Conservation (phyloP, 2,888 invertebrate species). For the Pandemis cinnamomeana region DNA sequence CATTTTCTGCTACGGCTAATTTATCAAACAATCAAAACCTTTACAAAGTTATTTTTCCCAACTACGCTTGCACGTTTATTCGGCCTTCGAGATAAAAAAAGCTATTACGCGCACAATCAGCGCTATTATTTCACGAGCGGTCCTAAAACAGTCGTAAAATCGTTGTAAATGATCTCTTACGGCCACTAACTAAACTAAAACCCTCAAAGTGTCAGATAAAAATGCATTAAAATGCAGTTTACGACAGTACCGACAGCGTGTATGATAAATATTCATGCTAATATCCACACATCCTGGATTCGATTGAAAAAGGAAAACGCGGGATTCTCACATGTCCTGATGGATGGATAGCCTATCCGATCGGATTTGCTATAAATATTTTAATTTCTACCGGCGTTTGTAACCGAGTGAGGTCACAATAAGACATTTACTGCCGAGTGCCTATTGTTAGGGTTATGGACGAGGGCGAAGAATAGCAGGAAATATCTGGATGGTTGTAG, state of each 20-base stretch:
- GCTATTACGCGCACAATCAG: conserved; percentile 17
- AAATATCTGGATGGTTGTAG: conserved; percentile 9
- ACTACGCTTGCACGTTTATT: conserved; percentile 5
- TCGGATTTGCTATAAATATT: conserved; percentile 41
- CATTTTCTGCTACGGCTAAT: not conserved
- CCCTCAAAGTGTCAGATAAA: conserved; percentile 66
- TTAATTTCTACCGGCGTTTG: conserved; percentile 34
- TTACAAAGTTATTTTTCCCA: conserved; percentile 2
- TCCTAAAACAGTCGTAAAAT: conserved; percentile 30
- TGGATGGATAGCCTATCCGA: conserved; percentile 37
- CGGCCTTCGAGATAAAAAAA: conserved; percentile 24
- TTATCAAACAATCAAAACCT: not conserved
- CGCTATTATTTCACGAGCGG: conserved; percentile 35
- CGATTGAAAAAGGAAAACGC: conserved; percentile 61
- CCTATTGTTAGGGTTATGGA: conserved; percentile 35
- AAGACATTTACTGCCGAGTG: conserved; percentile 21
- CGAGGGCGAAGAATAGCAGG: conserved; percentile 36
- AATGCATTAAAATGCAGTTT: conserved; percentile 79
- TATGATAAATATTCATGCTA: conserved; percentile 81
- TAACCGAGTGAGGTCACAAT: conserved; percentile 36
- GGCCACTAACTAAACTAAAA: conserved; percentile 39
- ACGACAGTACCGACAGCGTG: conserved; percentile 70
- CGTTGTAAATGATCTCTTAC: conserved; percentile 28
- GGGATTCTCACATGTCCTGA: conserved; percentile 43
- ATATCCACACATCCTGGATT: conserved; percentile 81